Evolutionary conservation across 2,113 vertebrate genomes (phyloP), one percentile per base, ranked within the genome.

Genomic region (Melanerpes formicivorus): DNA sequence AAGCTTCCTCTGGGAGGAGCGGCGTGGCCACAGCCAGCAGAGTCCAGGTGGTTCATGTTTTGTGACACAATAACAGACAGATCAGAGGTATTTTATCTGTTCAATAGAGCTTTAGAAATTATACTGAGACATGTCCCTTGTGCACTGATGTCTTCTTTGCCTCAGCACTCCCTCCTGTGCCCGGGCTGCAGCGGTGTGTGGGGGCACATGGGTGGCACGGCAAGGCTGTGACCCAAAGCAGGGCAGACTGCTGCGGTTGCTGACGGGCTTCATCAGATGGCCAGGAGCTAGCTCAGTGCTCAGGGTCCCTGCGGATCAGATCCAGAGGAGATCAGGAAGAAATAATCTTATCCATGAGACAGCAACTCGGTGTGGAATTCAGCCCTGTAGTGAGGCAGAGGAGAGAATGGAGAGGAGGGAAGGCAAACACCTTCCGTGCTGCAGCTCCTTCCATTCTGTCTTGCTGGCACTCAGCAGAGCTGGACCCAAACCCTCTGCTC

Each of bases 61-160:
- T 98, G 97, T 98, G 98, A 98, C 91, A 92, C 96, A 97, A 95
- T 96, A 97, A 98, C 93, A 67, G 94, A 97, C 97, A 98, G 97
- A 97, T 94, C 97, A 98, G 97, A 98, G 94, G 97, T 98, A 98
- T 98, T 98, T 98, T 98, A 98, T 97, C 97, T 98, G 98, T 98
- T 97, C 95, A 76, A 97, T 98, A 98, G 97, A 98, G 97, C 97
- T 98, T 98, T 98, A 98, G 98, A 98, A 97, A 98, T 98, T 98
- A 98, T 97, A 98, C 98, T 98, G 97, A 97, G 96, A 97, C 94
- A 96, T 84, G 95, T 98, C 96, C 97, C 96, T 96, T 93, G 95
- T 97, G 87, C 85, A 32, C 95, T 54, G 63, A 95, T 95, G 95
- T 97, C 56, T 81, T 97, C 90, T 95, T 96, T 97, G 89, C 90